Conservation (phyloP, 37 sponge, comb jelly and placozoan species). For the Corticium candelabrum region DNA sequence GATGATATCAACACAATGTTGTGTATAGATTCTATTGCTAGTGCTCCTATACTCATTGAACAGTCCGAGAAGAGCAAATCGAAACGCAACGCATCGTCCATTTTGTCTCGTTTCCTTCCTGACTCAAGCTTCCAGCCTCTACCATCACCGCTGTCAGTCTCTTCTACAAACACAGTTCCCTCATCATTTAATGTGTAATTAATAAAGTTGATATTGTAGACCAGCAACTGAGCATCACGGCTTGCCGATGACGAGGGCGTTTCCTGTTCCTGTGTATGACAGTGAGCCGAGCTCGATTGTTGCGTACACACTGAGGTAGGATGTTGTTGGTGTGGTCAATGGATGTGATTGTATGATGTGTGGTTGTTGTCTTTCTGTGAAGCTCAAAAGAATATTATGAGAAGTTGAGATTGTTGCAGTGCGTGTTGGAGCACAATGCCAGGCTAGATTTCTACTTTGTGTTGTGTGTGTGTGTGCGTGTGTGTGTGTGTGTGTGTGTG, state of each 20-base stretch:
- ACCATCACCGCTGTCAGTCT: not conserved
- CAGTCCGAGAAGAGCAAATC: not conserved
- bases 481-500: conserved; percentile 37
- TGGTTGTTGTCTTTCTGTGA: not conserved
- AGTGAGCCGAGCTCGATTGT: conserved; percentile 93
- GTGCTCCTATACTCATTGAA: too few species aligned
- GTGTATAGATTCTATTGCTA: too few species aligned
- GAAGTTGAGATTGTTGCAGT: not conserved
- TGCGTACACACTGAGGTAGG: conserved; percentile 72
- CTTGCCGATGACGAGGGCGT: not conserved
- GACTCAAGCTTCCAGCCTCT: not conserved
- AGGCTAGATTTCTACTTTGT: too few species aligned
- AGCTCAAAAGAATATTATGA: not conserved
- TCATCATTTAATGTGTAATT: too few species aligned
- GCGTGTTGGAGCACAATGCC: too few species aligned
- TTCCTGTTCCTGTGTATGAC: conserved; percentile 79
- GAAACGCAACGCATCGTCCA: not conserved
- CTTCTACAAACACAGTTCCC: too few species aligned
- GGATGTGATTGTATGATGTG: too few species aligned
- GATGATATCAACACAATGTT: too few species aligned
- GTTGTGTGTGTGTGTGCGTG: conserved; percentile 33
- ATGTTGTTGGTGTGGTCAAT: not conserved
- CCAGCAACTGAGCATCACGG: not conserved
- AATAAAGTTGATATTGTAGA: too few species aligned
- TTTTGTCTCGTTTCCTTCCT: not conserved